Conservation (phyloP, 2,113 vertebrate species). For the Ciconia stormi region DNA sequence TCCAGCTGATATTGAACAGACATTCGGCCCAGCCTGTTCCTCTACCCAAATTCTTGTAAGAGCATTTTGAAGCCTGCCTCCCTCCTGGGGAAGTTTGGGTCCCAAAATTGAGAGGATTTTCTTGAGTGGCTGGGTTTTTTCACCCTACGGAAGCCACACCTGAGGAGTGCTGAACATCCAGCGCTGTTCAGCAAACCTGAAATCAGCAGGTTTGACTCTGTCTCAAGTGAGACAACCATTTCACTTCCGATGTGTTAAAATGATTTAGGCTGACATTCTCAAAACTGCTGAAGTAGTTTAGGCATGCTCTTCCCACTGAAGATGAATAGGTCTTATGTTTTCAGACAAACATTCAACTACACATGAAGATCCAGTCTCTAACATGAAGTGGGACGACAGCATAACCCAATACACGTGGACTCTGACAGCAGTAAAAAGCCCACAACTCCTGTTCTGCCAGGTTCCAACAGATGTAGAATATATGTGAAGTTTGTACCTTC, state of each 20-base stretch:
- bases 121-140: background rate
- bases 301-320: background rate
- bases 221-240: background rate
- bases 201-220: background rate
- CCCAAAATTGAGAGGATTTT: background rate
- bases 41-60: background rate
- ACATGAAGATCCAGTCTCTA: background rate
- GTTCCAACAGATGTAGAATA: background rate
- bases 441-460: background rate
- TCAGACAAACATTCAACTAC: background rate
- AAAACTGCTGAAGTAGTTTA: background rate
- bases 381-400: fast-evolving
- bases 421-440: background rate
- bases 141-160: background rate
- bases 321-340: background rate
- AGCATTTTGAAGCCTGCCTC: background rate
- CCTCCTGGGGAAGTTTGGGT: background rate
- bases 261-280: background rate
- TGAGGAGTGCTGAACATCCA: background rate
- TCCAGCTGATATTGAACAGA: background rate
- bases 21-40: background rate
- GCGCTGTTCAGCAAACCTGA: background rate
- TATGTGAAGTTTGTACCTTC: background rate
- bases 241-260: background rate
- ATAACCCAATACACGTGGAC: background rate